These are phyloP conservation scores for Macrosiphum euphorbiae DNA, from an alignment of 2,888 invertebrate genomes.

Conservation along the genomic window DNA sequence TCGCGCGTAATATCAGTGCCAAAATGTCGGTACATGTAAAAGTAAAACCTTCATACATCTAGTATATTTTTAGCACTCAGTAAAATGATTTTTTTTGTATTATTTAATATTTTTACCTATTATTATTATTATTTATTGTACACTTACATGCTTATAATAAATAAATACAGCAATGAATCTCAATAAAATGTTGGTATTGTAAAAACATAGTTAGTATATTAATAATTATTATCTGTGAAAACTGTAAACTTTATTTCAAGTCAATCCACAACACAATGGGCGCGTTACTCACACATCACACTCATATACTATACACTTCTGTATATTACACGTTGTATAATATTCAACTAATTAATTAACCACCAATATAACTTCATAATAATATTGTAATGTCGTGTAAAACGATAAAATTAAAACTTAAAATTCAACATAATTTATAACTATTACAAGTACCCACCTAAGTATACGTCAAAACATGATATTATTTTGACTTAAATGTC, in stretches of 20 bases:
- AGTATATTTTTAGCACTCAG: background rate
- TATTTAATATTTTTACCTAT: background rate
- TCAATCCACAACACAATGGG: background rate
- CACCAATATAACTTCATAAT: background rate
- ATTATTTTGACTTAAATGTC: background rate
- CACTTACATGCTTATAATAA: background rate
- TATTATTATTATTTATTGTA: background rate
- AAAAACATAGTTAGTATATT: background rate
- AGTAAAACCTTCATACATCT: background rate
- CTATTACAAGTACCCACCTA: background rate
- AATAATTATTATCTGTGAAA: background rate
- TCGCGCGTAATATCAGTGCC: background rate
- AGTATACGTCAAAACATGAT: background rate
- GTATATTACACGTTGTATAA: background rate
- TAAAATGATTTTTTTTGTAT: background rate
- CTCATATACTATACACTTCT: background rate
- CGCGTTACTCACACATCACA: background rate
- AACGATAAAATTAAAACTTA: background rate
- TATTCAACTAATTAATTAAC: background rate
- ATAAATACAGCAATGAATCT: background rate
- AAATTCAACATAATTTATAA: background rate
- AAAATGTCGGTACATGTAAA: background rate
- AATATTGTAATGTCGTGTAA: background rate
- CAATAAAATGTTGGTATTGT: background rate
- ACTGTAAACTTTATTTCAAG: background rate